phyloP scores from a whole-genome alignment of 2,113 vertebrate species.

The Pachyramphus minor region DNA sequence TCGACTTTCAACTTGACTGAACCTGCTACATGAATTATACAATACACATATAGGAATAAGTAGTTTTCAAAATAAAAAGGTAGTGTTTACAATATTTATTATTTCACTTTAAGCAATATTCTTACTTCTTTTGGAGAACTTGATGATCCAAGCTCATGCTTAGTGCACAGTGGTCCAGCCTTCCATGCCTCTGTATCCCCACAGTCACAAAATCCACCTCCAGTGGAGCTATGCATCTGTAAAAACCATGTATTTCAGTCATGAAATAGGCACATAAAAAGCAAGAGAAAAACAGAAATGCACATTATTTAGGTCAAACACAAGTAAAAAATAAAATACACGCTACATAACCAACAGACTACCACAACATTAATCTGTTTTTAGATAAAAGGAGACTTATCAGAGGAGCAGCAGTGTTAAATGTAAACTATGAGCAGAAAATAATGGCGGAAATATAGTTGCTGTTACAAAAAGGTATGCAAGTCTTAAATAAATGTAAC shows the following conservation, averaged over 20 bases:
- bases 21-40: background rate
- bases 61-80: background rate
- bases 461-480: background rate
- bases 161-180: constrained; percentile 88
- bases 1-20: background rate
- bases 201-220: constrained; percentile 97
- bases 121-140: constrained; percentile 85
- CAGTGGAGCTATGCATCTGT: constrained; percentile 95
- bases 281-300: background rate
- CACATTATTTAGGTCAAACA: background rate
- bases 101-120: constrained; percentile 27
- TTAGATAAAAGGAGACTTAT: background rate
- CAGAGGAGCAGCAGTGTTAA: accelerated
- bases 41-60: background rate
- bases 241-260: background rate
- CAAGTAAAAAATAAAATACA: background rate
- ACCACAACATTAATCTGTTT: background rate
- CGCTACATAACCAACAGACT: background rate
- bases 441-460: background rate
- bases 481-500: background rate
- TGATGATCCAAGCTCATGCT: constrained; percentile 83
- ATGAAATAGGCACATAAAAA: background rate
- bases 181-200: constrained; percentile 97
- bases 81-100: background rate
- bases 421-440: background rate